Percentiles rank a stretch among this genome's conserved stretches.
These are phyloP conservation scores for Cheilosia soror DNA, from an alignment of 2,888 invertebrate species.

Conservation along the genomic window DNA sequence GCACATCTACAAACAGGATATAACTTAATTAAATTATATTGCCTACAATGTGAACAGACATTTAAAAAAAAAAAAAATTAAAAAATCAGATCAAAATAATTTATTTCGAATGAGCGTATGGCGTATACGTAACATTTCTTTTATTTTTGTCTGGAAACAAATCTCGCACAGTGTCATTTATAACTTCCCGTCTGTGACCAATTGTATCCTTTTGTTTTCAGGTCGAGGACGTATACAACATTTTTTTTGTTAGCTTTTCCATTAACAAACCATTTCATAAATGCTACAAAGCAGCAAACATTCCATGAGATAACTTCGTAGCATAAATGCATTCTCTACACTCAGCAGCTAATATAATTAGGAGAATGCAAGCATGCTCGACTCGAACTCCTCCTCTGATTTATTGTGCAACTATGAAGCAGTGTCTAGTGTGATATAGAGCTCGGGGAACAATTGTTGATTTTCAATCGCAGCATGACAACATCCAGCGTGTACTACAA, in stretches of 20 bases:
- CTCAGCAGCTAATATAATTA: conserved; percentile 48
- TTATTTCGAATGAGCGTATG: not conserved
- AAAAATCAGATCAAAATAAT: not conserved
- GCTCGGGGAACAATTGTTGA: conserved; percentile 34
- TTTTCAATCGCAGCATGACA: conserved; percentile 52
- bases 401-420: conserved; percentile 40
- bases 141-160: not conserved
- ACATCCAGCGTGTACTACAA: conserved; percentile 20
- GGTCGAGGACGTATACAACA: conserved; percentile 43
- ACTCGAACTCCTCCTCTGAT: conserved; percentile 37
- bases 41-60: not conserved
- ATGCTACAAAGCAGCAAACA: conserved; percentile 22
- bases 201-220: conserved; percentile 33
- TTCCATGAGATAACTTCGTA: conserved; percentile 17
- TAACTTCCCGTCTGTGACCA: conserved; percentile 39
- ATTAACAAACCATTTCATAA: conserved; percentile 33
- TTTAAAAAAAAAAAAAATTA: not conserved
- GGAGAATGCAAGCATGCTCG: conserved; percentile 38
- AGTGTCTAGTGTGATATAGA: not conserved
- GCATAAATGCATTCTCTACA: conserved; percentile 19
- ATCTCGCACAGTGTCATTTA: not conserved
- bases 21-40: conserved; percentile 4
- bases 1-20: not conserved
- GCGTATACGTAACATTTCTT: conserved; percentile 50
- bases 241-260: conserved; percentile 3